phyloP scores from a whole-genome alignment of 2,888 invertebrate genomes.

The Torymus auratus region DNA sequence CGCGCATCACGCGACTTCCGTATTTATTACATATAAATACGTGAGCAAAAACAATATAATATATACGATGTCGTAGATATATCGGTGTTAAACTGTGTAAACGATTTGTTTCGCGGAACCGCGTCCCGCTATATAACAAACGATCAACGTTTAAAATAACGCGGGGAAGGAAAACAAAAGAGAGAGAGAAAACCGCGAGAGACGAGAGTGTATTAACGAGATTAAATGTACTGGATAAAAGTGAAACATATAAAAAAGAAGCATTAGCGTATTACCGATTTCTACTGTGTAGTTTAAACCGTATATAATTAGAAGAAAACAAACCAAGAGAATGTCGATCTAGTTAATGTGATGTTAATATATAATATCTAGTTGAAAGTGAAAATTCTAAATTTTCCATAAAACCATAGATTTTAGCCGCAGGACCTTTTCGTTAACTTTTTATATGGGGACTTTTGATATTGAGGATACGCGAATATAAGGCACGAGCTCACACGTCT shows the following conservation, averaged over 20 bases:
- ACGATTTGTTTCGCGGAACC: background rate
- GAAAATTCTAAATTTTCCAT: slow-evolving; percentile 36
- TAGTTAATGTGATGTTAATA: slow-evolving; percentile 22
- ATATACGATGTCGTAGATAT: slow-evolving; percentile 19
- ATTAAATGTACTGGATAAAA: slow-evolving; percentile 8
- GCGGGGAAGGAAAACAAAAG: too few relatives aligned
- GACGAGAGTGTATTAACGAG: too few relatives aligned
- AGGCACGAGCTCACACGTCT: slow-evolving; percentile 3
- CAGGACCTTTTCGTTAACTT: slow-evolving; percentile 38
- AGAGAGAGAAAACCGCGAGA: too few relatives aligned
- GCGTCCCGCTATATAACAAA: too few relatives aligned
- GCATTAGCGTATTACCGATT: slow-evolving; percentile 30
- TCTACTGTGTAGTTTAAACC: slow-evolving; percentile 37
- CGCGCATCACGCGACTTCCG: background rate
- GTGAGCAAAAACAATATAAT: background rate
- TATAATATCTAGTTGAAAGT: slow-evolving; percentile 15
- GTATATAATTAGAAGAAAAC: background rate
- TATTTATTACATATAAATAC: background rate
- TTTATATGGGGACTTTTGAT: slow-evolving; percentile 52
- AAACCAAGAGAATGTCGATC: slow-evolving; percentile 3
- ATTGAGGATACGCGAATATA: background rate
- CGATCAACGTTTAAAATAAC: too few relatives aligned
- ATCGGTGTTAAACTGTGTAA: slow-evolving; percentile 20
- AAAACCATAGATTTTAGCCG: slow-evolving; percentile 24
- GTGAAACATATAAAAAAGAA: slow-evolving; percentile 41